A percentile compares a stretch with the other conserved stretches of the same genome.
Conservation (phyloP, 2,113 vertebrate genomes). For the Peromyscus leucopus region DNA sequence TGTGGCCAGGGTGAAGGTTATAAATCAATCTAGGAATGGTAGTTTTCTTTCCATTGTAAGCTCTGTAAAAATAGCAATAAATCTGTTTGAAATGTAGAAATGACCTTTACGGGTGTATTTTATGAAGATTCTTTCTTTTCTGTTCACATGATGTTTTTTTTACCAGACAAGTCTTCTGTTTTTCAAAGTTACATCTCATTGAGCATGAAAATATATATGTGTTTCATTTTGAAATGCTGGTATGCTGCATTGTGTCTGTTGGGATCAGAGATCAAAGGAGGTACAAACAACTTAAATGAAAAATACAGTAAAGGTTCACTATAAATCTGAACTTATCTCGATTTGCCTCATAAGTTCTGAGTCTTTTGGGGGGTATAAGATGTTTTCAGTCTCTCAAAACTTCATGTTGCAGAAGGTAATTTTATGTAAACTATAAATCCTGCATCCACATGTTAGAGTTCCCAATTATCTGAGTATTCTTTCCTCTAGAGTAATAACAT, state of each 20-base stretch:
- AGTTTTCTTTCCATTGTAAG: background rate
- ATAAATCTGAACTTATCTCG: slow-evolving; percentile 67
- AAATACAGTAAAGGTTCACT: slow-evolving; percentile 62
- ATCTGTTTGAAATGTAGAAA: slow-evolving; percentile 43
- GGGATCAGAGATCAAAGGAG: slow-evolving; percentile 61
- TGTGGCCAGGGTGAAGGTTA: background rate
- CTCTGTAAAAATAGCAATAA: background rate
- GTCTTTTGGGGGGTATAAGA: slow-evolving; percentile 64
- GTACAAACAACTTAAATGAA: slow-evolving; percentile 62
- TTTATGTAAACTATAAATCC: slow-evolving; percentile 86
- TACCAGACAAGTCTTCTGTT: slow-evolving; percentile 39
- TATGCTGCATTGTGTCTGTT: slow-evolving; percentile 40
- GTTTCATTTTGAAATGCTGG: slow-evolving; percentile 53
- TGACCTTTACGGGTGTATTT: slow-evolving; percentile 5
- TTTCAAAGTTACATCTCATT: slow-evolving; percentile 64
- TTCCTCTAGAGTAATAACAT: slow-evolving; percentile 78
- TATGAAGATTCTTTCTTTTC: slow-evolving; percentile 56
- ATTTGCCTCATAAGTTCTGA: slow-evolving; percentile 73
- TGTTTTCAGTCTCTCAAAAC: slow-evolving; percentile 74
- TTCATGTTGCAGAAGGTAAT: slow-evolving; percentile 82
- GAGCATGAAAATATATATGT: slow-evolving; percentile 52
- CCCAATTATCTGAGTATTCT: slow-evolving; percentile 84
- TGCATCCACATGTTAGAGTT: slow-evolving; percentile 79
- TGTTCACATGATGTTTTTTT: slow-evolving; percentile 58
- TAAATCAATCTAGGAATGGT: background rate